A percentile compares a stretch with the other conserved stretches of the same genome.
phyloP scores from a whole-genome alignment of 92 coral and sea anemone species.

The Porites cylindrica region DNA sequence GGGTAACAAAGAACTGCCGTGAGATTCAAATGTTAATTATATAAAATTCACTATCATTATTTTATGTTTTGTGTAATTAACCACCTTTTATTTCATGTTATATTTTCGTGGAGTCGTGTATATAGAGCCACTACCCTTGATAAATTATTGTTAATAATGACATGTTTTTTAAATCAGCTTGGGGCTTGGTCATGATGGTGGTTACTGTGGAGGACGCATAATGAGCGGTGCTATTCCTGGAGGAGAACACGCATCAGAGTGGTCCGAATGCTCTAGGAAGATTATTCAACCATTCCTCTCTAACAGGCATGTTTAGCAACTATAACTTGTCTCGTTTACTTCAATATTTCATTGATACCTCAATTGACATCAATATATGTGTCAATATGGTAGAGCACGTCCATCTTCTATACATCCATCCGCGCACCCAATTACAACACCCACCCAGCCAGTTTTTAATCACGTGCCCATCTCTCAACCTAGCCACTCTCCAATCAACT shows the following conservation, averaged over 20 bases:
- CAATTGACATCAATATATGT: too few species aligned
- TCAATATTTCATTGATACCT: too few species aligned
- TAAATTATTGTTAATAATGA: too few species aligned
- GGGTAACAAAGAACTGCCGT: too few species aligned
- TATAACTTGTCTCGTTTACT: not conserved
- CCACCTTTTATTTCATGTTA: too few species aligned
- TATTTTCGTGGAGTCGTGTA: too few species aligned
- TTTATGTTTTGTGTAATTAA: too few species aligned
- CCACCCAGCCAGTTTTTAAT: too few species aligned
- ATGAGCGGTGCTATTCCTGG: constrained; percentile 50
- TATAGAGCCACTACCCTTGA: too few species aligned
- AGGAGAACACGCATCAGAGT: constrained; percentile 62
- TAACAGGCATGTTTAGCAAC: not conserved
- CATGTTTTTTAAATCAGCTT: constrained; percentile 36
- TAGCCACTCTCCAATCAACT: not conserved
- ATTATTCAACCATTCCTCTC: constrained; percentile 38
- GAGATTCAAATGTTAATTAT: too few species aligned
- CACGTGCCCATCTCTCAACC: not conserved
- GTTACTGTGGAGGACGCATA: constrained; percentile 49
- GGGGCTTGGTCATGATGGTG: constrained; percentile 54
- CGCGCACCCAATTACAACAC: too few species aligned
- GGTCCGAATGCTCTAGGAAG: constrained; percentile 70
- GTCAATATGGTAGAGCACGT: not conserved
- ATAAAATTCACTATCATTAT: too few species aligned
- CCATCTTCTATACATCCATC: not conserved